Evolutionary conservation across 2,113 vertebrate genomes (phyloP).

Genomic region (Heptranchias perlo): DNA sequence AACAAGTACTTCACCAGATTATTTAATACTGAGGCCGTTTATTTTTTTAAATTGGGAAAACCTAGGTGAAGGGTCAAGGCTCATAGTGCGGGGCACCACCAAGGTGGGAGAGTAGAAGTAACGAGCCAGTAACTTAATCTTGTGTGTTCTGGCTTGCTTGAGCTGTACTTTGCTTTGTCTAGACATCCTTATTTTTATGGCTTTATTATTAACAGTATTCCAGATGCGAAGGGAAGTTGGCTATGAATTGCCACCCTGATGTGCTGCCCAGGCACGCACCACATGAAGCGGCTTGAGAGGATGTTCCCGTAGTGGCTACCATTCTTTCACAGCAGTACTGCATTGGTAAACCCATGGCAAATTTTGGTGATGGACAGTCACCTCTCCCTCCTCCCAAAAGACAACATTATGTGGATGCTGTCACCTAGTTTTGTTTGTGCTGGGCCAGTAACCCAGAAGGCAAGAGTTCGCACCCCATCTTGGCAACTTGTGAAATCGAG

Average conservation of each 20-base stretch:
- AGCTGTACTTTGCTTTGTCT: background rate
- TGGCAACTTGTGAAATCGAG: background rate
- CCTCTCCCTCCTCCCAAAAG: background rate
- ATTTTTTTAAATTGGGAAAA: background rate
- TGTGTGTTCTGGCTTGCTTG: no score
- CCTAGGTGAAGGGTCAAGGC: no score
- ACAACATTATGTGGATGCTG: background rate
- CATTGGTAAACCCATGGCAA: background rate
- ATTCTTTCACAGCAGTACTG: background rate
- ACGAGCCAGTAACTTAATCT: no score
- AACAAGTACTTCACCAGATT: background rate
- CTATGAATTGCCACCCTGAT: background rate
- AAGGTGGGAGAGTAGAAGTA: no score
- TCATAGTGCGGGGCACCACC: no score
- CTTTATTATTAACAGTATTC: background rate
- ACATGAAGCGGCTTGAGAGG: rapidly evolving
- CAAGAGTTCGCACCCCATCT: background rate
- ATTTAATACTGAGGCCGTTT: background rate
- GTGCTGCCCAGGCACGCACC: background rate
- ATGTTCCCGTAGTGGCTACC: no score
- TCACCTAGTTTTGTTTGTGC: background rate
- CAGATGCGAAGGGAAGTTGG: background rate
- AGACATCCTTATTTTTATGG: no score
- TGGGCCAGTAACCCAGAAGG: background rate
- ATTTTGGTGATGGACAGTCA: background rate